Conservation (phyloP, 1,140 invertebrate genomes). For the Sminthurinus signatus region DNA sequence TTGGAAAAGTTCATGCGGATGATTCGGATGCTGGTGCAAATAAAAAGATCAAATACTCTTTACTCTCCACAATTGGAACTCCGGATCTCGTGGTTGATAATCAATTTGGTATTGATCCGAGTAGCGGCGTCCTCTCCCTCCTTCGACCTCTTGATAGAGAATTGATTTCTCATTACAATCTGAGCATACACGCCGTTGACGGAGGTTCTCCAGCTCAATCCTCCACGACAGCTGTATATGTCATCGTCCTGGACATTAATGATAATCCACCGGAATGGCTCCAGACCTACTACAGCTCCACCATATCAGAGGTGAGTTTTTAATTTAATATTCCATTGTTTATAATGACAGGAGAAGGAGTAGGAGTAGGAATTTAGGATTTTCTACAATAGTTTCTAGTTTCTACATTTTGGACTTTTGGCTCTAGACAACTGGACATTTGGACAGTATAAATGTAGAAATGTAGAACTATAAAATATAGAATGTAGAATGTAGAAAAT, state of each 20-base stretch:
- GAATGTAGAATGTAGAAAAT: too few species aligned
- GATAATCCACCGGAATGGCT: slow-evolving; percentile 91
- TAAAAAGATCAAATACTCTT: slow-evolving; percentile 72
- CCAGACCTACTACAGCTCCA: slow-evolving; percentile 64
- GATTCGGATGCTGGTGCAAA: slow-evolving; percentile 78
- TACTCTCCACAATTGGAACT: slow-evolving; percentile 54
- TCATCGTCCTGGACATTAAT: slow-evolving; percentile 73
- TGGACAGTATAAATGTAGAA: too few species aligned
- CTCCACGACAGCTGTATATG: slow-evolving; percentile 52
- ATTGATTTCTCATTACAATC: slow-evolving; percentile 71
- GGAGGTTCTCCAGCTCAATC: slow-evolving; percentile 63
- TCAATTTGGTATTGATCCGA: slow-evolving; percentile 64
- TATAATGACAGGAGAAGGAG: too few species aligned
- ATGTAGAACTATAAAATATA: too few species aligned
- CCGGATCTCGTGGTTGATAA: slow-evolving; percentile 64
- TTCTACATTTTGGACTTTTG: too few species aligned
- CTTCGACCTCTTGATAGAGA: slow-evolving; percentile 79
- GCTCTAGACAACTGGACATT: too few species aligned
- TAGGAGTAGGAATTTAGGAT: too few species aligned
- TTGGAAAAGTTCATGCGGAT: slow-evolving; percentile 61
- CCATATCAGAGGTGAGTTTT: slow-evolving; percentile 63
- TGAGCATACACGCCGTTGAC: slow-evolving; percentile 71
- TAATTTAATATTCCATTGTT: too few species aligned
- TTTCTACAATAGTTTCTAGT: too few species aligned
- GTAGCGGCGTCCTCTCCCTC: slow-evolving; percentile 75